Evolutionary conservation across 2,888 invertebrate species (phyloP), one percentile per base, ranked within the genome.

Genomic region (Coleophora flavipennella): DNA sequence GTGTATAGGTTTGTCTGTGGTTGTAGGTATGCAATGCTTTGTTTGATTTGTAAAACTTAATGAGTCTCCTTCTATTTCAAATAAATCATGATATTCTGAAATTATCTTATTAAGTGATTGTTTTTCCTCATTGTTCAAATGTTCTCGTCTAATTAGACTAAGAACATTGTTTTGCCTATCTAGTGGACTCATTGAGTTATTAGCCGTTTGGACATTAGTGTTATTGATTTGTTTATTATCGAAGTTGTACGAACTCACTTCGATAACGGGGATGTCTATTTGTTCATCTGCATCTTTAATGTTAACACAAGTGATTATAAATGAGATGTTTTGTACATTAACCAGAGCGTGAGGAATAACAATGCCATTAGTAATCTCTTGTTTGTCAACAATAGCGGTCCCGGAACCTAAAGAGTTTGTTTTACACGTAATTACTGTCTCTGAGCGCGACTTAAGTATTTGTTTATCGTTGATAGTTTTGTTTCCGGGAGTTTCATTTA

Each of bases 11-110:
- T 35, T 35, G 7, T 54, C 45, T 11, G 46, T 39, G 8, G 46
- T 55, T 1, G 53, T 54, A 11, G 39, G 38, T 32, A 63, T 63
- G 12, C 9, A n/a, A 41, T 57, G 60, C 40, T 49, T 53, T 1
- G 49, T 45, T 8, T 51, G 45, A 43, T 51, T 55, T 3, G 53
- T 59, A 32, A 46, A 48, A 31, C 55, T 49, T 27, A 60, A 41
- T 2, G 38, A 14, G 7, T 51, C 46, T 6, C 45, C 49, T 43
- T 51, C 49, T 1, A 43, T 36, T 20, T 45, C 48, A 29, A 54
- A 57, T 31, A 56, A 50, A 28, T 54, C 51, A 0, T 37, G 11
- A 13, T 39, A 54, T 33, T 53, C 35, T 1, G 35, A 37, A 12
- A 46, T 29, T 9, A 51, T 43, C 43, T 47, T 50, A n/a, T 46